Base-by-base conservation (phyloP, 2,888 invertebrate genomes). In the Parnassius smintheus region DNA sequence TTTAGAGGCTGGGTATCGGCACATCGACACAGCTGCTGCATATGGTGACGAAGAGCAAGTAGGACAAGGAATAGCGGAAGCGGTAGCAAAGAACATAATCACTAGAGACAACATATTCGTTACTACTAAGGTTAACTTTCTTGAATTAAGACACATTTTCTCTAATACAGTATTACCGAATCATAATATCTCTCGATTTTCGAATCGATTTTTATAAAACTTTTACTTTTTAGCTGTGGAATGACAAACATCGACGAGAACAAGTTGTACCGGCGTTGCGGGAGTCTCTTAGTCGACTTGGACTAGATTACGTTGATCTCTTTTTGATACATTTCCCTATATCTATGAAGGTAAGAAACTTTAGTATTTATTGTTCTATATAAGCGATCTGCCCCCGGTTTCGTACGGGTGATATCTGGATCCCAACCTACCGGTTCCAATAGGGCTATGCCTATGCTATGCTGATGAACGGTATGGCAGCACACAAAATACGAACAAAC, bases 21-120 rank as follows among this genome's bases (percentile, higher is more conserved):
- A 94, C 69, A 91, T 95, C 22, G 95, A 95, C 74, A 93, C 94
- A 2, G 94, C 95, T 0, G 88, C 92, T 60, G 81, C 90, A 18
- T 95, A 95, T 72, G 89, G 85, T 0, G 93, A 93, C 54, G 93
- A 93, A 72, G 74, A 75, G 9, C 88, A 93, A 75, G 92, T 94
- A 0, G 94, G 94, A 0, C 81, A 83, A 62, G 94, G 92, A 0
- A 85, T 94, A 22, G 84, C 85, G 10, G 87, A 90, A 3, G 93
- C 93, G 50, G 87, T 94, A 18, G 73, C 74, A 0, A 88, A 91
- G 59, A 92, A 92, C 0, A 75, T 87, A 1, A 88, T 94, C 8
- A 91, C 82, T 46, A 85, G 94, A 55, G 89, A 93, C 18, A 88
- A 94, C 9, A 68, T 94, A 0, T 94, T 93, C 75, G 78, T 94